phyloP scores from a whole-genome alignment of 1,140 invertebrate species.

The Drosophila eugracilis region DNA sequence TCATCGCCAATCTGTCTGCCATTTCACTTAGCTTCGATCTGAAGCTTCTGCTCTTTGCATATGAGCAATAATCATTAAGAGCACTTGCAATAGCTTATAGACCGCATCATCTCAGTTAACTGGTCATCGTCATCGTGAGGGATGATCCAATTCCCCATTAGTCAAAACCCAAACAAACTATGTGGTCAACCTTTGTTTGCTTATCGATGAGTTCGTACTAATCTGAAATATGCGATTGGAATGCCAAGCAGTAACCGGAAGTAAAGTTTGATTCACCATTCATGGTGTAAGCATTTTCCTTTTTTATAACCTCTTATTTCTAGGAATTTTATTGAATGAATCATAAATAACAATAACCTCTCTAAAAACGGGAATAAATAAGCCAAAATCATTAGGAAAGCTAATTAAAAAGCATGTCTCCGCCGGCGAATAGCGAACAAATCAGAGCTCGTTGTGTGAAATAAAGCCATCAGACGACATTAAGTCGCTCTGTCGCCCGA shows the following conservation, averaged over 20 bases:
- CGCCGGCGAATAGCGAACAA: slow-evolving; percentile 19
- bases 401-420: slow-evolving; percentile 49
- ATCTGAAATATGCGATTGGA: background rate
- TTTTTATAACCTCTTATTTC: slow-evolving; percentile 7
- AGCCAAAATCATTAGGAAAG: slow-evolving; percentile 46
- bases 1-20: slow-evolving; percentile 54
- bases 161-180: slow-evolving; percentile 4
- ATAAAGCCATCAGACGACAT: slow-evolving; percentile 76
- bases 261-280: slow-evolving; percentile 5
- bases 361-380: slow-evolving; percentile 16
- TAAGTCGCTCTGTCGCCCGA: slow-evolving; percentile 71
- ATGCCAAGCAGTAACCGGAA: slow-evolving; percentile 10
- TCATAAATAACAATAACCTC: slow-evolving; percentile 5
- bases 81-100: slow-evolving; percentile 19
- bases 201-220: slow-evolving; percentile 3
- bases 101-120: slow-evolving; percentile 8
- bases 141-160: slow-evolving; percentile 30
- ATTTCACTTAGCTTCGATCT: slow-evolving; percentile 58
- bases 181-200: slow-evolving; percentile 22
- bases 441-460: slow-evolving; percentile 32
- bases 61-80: slow-evolving; percentile 30
- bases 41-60: slow-evolving; percentile 61
- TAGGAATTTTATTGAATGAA: slow-evolving; percentile 4
- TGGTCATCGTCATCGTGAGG: slow-evolving; percentile 9
- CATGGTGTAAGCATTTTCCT: slow-evolving; percentile 2